Base-by-base conservation (phyloP, 2,888 invertebrate species). In the Meteorus cinctellus region DNA sequence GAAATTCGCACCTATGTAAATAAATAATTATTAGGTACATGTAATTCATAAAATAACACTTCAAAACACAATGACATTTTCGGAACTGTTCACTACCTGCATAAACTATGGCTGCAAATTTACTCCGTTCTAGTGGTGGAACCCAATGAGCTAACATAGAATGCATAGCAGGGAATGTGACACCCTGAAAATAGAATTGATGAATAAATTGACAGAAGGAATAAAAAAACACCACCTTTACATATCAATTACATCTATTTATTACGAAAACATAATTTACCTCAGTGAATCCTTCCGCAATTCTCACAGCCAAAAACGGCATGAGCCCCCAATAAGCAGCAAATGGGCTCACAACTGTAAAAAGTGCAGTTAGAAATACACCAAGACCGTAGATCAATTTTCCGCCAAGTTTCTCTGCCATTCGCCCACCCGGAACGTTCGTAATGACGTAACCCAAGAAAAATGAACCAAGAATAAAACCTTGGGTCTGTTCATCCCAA, bases 131-230 rank as follows among this genome's bases (percentile, higher is more conserved):
- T 83, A 96, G 89, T 1, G 97, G 97, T 6, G 98, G 98, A 71
- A 97, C 96, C 98, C 98, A 98, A 80, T 94, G 92, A 0, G 97
- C 96, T 84, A 98, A 91, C 94, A 98, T 95, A 24, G 95, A 95
- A 89, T 98, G 97, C 96, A 98, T 97, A 0, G 97, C 95, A 19
- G 98, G 98, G 90, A 96, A 97, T 8, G 96, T 96, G 5, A 97
- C 96, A 45, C 96, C 96, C 92, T 93, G 80, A 76, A 27, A 68
- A 29, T 60, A 27, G 48, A 68, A 77, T 74, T 41, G 14, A 29
- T 60, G 19, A 67, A 66, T 72, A 78, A 71, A 71, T n/a, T 16
- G 36, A 48, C 19, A n/a, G 19, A 45, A 55, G 45, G 36, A 8
- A 48, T 14, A 12, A 29, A 27, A 59, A 59, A 24, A 41, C 8